Conservation (phyloP, 2,797 vertebrate species). For the Streptopelia turtur region DNA sequence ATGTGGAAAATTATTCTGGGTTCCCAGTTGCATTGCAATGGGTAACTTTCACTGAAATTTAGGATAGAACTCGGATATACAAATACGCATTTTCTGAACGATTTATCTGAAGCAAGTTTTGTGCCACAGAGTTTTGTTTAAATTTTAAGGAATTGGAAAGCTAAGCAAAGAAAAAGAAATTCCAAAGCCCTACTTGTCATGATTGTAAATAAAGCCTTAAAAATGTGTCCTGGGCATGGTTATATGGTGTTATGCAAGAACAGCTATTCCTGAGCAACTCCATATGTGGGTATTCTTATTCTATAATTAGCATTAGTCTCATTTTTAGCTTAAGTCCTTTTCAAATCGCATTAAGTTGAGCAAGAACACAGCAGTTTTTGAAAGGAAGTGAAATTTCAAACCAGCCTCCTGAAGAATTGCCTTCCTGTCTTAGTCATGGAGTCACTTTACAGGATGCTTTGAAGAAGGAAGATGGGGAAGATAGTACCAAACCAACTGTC, state of each 20-base stretch:
- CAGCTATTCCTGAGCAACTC: not conserved
- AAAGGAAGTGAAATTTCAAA: not conserved
- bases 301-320: not conserved
- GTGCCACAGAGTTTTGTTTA: not conserved
- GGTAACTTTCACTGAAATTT: not conserved
- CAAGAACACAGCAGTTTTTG: not conserved
- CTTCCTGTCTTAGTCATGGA: not conserved
- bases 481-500: not conserved
- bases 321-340: constrained; percentile 7
- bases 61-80: not conserved
- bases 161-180: not conserved
- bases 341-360: not conserved
- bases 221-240: not conserved
- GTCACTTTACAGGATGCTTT: not conserved
- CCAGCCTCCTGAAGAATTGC: not conserved
- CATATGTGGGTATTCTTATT: not conserved
- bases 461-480: not conserved
- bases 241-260: not conserved
- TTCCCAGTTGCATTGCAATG: not conserved
- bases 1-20: not conserved
- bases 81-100: not conserved
- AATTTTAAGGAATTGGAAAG: not conserved
- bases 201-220: not conserved
- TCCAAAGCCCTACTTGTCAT: not conserved
- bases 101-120: not conserved